Percentiles rank a stretch among this genome's conserved stretches.
Conservation (phyloP, 2,888 invertebrate species). For the Disparrhopalites patrizii region DNA sequence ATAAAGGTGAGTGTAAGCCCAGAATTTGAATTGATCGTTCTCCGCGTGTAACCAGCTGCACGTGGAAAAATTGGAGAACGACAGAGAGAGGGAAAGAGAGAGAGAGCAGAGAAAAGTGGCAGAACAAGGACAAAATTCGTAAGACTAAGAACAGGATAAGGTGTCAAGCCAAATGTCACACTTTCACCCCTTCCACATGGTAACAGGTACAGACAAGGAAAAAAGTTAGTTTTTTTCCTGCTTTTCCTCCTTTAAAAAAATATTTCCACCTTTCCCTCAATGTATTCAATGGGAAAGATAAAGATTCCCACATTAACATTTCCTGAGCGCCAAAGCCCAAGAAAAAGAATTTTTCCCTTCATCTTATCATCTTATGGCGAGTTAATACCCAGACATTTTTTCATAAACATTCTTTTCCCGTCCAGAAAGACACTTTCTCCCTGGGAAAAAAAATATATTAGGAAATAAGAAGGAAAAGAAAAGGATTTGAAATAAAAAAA, state of each 20-base stretch:
- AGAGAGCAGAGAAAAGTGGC: too few species aligned
- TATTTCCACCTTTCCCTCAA: background rate
- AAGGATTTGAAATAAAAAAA: background rate
- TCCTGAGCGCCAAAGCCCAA: too few species aligned
- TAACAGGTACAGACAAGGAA: background rate
- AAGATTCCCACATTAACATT: background rate
- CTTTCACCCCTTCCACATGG: background rate
- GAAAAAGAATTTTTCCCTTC: background rate
- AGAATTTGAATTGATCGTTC: conserved; percentile 23
- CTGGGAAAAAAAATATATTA: too few species aligned
- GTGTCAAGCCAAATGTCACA: conserved; percentile 19
- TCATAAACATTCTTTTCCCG: too few species aligned
- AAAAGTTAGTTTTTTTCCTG: background rate
- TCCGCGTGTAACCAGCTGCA: too few species aligned
- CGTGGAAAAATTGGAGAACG: too few species aligned
- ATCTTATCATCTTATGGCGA: background rate
- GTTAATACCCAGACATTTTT: too few species aligned
- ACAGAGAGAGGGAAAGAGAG: too few species aligned
- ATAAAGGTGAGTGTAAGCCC: conserved; percentile 20
- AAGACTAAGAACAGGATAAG: conserved; percentile 5
- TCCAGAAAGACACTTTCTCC: too few species aligned
- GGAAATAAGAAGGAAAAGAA: background rate
- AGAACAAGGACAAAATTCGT: too few species aligned
- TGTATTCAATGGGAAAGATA: conserved; percentile 5
- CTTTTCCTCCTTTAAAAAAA: background rate